Base-by-base conservation (phyloP, 1,140 invertebrate species). In the Drosophila mayri region DNA sequence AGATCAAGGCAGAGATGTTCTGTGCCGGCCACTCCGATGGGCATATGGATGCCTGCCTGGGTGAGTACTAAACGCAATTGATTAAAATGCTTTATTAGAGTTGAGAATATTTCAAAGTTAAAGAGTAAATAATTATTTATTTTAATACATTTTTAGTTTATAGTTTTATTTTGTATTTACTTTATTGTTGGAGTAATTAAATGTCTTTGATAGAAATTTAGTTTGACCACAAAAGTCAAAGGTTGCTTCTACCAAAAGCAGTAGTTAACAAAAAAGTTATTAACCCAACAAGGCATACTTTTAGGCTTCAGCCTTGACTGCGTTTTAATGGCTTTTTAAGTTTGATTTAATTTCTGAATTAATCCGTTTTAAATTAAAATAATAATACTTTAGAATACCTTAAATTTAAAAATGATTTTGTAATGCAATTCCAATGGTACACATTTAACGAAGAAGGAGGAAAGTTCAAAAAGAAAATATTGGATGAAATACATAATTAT, bases 1-100 rank as follows among this genome's bases (percentile, higher is more conserved):
- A 97, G 78, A 93, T 96, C 38, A 92, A 83, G 47, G 79, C 94
- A 93, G 96, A 97, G 92, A 97, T 97, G 96, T 95, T 97, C 49
- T 97, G 97, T 93, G 97, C 97, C 7, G 97, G 97, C 10, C 96
- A 97, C 77, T 95, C 96, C 10, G 95, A 96, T 78, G 97, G 97
- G 2, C 95, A 96, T 71, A 96, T 96, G 90, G 97, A 97, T 85
- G 96, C 97, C 14, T 97, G 97, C 84, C 93, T 97, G 84, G 96
- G 94, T 96, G 93, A 88, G 79, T 14, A 16, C 3, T 28, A n/a
- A 10, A 28, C 7, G 0, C 0, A 11, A 4, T 25, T 25, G n/a
- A 30, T 3, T 28, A 4, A 25, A 25, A 35, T 12, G 0, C 3
- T 28, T n/a, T 2, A 38, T 4, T 22, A 22, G 22, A 22, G 3